Evolutionary conservation across 2,888 invertebrate species (phyloP), one percentile per base, ranked within the genome.

Genomic region (Pseudococcus jackbeardsleyi): DNA sequence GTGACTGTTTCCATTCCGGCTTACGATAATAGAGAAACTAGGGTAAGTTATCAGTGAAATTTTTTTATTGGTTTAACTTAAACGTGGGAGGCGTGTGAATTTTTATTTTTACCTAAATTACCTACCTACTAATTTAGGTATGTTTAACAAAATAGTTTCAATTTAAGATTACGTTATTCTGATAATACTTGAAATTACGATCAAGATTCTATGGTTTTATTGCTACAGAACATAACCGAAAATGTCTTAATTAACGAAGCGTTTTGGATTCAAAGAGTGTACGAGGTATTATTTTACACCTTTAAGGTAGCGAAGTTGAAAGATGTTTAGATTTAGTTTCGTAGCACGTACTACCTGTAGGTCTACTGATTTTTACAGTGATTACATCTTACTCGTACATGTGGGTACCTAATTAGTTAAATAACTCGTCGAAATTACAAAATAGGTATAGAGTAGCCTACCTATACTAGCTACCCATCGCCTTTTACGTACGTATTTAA

Each of bases 161-260:
- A 3, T 33, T 33, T 33, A 33, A 33, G 26, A 33, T 33, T 2
- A 33, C 26, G 26, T 3, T 3, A 33, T 33, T 33, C 26, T 33
- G 26, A 33, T 42, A 77, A 59, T 72, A 86, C 72, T 19, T 0
- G 3, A 33, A 33, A 33, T 33, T 33, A 33, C 3, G 50, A 79
- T 82, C 48, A 59, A 50, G 48, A 46, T 84, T 86, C 68, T 22
- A 26, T 87, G 50, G 88, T 89, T 89, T 92, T 94, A 93, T 95
- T 94, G 94, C 94, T 94, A 94, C 96, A 97, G 97, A 97, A 97
- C 94, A 96, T 97, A 95, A 97, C 96, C 94, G 96, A 97, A 95
- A 95, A 96, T 94, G 95, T 96, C 93, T 96, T 97, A 94, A 94
- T 97, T 94, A 97, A 97, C 94, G 96, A 97, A 94, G 96, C 96